Evolutionary conservation across 2,797 vertebrate species (phyloP), one percentile per base, ranked within the genome.

Genomic region (Tapirus indicus): DNA sequence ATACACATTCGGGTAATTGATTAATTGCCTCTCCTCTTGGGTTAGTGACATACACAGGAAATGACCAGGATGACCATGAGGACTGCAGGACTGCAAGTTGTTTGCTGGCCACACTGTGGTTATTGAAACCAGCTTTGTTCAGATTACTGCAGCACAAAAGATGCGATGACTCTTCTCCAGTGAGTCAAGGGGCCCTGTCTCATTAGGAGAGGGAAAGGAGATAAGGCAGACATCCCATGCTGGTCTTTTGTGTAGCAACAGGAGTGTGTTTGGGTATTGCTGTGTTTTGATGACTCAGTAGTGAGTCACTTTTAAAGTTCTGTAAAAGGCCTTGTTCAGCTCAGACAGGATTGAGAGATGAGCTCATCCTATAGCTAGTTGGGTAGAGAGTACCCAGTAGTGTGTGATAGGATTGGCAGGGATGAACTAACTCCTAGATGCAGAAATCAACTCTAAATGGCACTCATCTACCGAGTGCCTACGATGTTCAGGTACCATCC

Each of bases 221-320:
- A 29, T 72, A n/a, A 93, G 60, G 38, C 88, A 93, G 95, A 91
- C 82, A 60, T 64, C 90, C 8, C 52, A 60, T 89, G 97, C 97
- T 84, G 84, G 54, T 75, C 92, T 95, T 97, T 97, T 96, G 97
- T 96, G 88, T 92, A 96, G 95, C 96, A 97, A 96, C 97, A 66
- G 66, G 23, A 12, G 8, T 23, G 16, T 97, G 84, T 97, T 95
- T 92, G 80, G 75, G 60, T 90, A 64, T 68, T 82, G 71, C 77
- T 95, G 21, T 95, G 69, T 96, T 94, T 88, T 75, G 80, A 96
- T 97, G 97, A 97, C 92, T 97, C 95, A 97, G 29, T 56, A 25
- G 20, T 96, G 94, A 97, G 95, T 97, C 92, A 96, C 23, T 90
- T 97, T 97, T 97, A 97, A 96, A 98, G 97, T 96, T 95, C 87